A percentile compares a stretch with the other conserved stretches of the same genome.
Conservation (phyloP, 2,888 invertebrate genomes). For the Pachycephus smyrnensis region DNA sequence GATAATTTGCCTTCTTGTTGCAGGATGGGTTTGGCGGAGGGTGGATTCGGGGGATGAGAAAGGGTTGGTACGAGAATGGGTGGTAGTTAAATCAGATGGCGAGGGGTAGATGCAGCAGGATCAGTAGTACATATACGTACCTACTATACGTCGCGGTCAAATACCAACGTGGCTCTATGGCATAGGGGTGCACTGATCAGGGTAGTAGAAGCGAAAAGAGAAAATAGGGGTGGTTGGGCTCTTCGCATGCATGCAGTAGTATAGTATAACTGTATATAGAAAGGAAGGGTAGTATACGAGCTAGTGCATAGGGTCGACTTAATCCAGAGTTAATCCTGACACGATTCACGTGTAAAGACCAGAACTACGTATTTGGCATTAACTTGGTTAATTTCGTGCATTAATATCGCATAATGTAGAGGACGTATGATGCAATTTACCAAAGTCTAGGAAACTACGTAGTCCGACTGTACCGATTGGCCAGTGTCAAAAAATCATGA, state of each 20-base stretch:
- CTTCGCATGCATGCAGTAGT: no score
- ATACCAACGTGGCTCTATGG: background rate
- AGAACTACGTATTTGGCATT: background rate
- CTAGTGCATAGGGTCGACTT: background rate
- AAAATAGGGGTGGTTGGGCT: no score
- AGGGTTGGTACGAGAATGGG: background rate
- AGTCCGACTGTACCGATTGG: no score
- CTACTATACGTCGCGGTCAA: background rate
- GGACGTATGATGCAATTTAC: background rate
- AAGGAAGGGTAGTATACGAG: background rate
- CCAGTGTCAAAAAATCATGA: no score
- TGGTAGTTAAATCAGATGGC: slow-evolving; percentile 2
- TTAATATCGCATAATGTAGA: background rate
- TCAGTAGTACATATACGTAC: no score
- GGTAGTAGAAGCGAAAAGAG: background rate
- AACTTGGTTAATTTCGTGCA: background rate
- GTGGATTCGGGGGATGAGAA: background rate
- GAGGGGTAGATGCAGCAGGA: no score
- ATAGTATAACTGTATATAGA: background rate
- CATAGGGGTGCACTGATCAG: background rate
- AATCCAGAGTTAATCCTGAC: slow-evolving; percentile 2
- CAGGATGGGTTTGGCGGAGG: slow-evolving; percentile 18
- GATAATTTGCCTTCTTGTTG: slow-evolving; percentile 49
- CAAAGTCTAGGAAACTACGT: no score
- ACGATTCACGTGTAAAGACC: background rate